A percentile compares a stretch with the other conserved stretches of the same genome.
Conservation (phyloP, 2,888 invertebrate species). For the Zootermopsis nevadensis region DNA sequence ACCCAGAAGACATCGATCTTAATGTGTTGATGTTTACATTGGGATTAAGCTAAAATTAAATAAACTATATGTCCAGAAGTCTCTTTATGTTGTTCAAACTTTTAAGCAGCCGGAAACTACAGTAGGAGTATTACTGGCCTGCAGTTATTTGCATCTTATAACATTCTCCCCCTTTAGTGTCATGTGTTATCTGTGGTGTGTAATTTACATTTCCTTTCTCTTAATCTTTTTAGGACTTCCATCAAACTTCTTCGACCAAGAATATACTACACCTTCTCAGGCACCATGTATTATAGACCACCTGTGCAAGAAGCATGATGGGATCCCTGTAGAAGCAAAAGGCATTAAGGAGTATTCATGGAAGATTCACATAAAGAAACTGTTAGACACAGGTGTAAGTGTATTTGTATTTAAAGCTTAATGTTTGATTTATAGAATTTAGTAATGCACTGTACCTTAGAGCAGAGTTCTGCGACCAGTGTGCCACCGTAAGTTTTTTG, state of each 20-base stretch:
- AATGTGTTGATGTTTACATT: no score
- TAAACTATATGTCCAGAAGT: no score
- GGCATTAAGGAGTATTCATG: constrained; percentile 90
- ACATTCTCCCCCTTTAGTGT: no score
- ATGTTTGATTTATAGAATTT: background rate
- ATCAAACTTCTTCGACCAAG: constrained; percentile 71
- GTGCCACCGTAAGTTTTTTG: no score
- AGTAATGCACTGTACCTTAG: no score
- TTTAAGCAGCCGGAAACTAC: no score
- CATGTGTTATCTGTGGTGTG: no score
- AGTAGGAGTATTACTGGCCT: background rate
- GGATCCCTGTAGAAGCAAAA: constrained; percentile 87
- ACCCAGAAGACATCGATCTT: no score
- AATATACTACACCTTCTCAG: constrained; percentile 70
- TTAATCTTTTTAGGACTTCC: constrained; percentile 72
- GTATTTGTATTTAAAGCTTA: background rate
- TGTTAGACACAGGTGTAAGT: constrained; percentile 77
- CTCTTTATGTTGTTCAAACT: no score
- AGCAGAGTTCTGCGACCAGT: no score
- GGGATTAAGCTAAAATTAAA: no score
- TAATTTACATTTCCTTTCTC: background rate
- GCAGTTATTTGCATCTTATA: background rate
- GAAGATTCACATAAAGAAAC: constrained; percentile 79
- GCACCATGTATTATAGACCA: constrained; percentile 86
- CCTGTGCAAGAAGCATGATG: constrained; percentile 84